Percentiles rank a stretch among this genome's conserved stretches.
Evolutionary conservation across 2,113 vertebrate species (phyloP).

Genomic region (Acanthisitta chloris): DNA sequence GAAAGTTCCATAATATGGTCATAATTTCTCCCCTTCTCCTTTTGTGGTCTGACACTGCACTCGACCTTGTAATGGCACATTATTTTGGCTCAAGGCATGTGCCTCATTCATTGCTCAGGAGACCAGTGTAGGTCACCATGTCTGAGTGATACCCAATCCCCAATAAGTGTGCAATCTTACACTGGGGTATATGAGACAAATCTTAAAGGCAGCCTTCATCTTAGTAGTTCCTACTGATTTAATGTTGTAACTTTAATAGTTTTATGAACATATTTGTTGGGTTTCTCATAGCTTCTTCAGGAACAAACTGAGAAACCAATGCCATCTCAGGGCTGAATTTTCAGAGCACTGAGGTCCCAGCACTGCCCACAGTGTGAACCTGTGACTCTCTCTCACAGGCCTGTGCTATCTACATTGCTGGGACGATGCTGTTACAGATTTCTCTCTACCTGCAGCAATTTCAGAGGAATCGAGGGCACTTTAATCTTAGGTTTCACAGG

Average conservation of each 20-base stretch:
- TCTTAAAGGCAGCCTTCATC: background rate
- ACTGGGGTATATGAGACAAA: background rate
- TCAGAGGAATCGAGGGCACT: background rate
- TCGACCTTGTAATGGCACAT: rapidly evolving
- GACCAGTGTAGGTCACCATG: background rate
- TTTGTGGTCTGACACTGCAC: background rate
- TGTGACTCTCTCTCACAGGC: background rate
- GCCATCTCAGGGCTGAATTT: background rate
- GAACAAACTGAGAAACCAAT: background rate
- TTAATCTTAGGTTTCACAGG: background rate
- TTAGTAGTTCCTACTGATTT: background rate
- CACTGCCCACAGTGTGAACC: background rate
- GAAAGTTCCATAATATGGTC: background rate
- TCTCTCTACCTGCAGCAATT: background rate
- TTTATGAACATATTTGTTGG: background rate
- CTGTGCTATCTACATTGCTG: background rate
- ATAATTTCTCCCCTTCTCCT: background rate
- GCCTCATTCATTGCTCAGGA: rapidly evolving
- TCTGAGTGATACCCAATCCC: background rate
- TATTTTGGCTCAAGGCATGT: background rate
- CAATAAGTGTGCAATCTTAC: background rate
- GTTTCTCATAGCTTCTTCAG: background rate
- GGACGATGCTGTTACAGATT: background rate
- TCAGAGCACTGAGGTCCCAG: background rate
- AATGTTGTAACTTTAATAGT: background rate